These are phyloP conservation scores for Sebastes reedi DNA, from an alignment of 2,797 vertebrate species.

Conservation along the genomic window DNA sequence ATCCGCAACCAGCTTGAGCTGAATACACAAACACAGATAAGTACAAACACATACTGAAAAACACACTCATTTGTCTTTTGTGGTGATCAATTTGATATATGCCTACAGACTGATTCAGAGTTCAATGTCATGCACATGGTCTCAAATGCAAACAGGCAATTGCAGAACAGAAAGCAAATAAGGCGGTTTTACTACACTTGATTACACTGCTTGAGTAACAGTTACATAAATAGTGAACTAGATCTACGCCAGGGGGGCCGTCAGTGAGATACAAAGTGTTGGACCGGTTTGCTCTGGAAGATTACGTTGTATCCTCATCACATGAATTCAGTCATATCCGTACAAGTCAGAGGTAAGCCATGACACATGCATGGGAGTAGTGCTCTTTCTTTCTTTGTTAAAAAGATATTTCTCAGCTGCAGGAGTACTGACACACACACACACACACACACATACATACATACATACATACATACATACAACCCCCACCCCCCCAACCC, in stretches of 20 bases:
- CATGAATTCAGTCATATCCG: slow-evolving; percentile 44
- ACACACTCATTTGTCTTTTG: slow-evolving; percentile 44
- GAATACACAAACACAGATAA: slow-evolving; percentile 36
- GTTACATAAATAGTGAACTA: slow-evolving; percentile 73
- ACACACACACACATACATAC: neutral
- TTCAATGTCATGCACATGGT: slow-evolving; percentile 66
- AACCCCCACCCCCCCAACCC: neutral
- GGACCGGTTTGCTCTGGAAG: slow-evolving; percentile 35
- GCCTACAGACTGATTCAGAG: slow-evolving; percentile 26
- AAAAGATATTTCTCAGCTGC: slow-evolving; percentile 45
- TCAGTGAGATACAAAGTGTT: slow-evolving; percentile 55
- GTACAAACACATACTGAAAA: slow-evolving; percentile 61
- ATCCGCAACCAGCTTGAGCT: slow-evolving; percentile 60
- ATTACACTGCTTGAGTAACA: slow-evolving; percentile 70
- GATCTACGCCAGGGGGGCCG: slow-evolving; percentile 59
- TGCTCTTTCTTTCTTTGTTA: slow-evolving; percentile 30
- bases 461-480: neutral
- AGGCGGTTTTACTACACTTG: slow-evolving; percentile 53
- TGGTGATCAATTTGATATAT: slow-evolving; percentile 30
- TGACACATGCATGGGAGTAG: slow-evolving; percentile 70
- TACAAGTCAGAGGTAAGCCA: slow-evolving; percentile 58
- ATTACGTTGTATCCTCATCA: slow-evolving; percentile 37
- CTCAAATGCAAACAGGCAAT: slow-evolving; percentile 63
- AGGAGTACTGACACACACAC: slow-evolving; percentile 24
- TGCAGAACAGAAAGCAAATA: slow-evolving; percentile 60